Evolutionary conservation across 2,888 invertebrate genomes (phyloP).

Genomic region (Phyto melanocephala): DNA sequence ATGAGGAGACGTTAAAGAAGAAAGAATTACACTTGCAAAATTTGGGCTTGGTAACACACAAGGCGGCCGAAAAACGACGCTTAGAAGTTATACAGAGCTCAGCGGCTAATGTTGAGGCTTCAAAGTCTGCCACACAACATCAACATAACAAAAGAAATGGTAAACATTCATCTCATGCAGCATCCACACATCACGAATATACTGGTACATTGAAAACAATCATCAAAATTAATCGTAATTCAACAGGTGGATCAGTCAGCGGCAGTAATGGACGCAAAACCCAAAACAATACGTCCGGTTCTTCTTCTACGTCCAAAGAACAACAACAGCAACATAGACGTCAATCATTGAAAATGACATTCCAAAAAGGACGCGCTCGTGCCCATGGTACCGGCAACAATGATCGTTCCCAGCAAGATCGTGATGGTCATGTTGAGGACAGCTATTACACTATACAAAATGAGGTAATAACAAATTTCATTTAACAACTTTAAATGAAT

Average conservation of each 20-base stretch:
- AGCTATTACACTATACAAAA: constrained; percentile 86
- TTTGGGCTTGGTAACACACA: constrained; percentile 86
- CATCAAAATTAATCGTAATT: constrained; percentile 85
- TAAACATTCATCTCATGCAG: constrained; percentile 66
- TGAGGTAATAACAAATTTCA: constrained; percentile 79
- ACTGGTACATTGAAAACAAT: constrained; percentile 91
- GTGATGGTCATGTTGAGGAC: constrained; percentile 74
- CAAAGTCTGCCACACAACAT: constrained; percentile 58
- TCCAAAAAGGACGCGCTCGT: constrained; percentile 85
- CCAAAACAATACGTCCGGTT: constrained; percentile 46
- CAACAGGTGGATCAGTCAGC: constrained; percentile 61
- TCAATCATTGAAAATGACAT: constrained; percentile 88
- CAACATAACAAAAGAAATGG: constrained; percentile 69
- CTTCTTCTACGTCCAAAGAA: constrained; percentile 50
- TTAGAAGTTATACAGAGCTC: constrained; percentile 74
- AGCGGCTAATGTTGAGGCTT: constrained; percentile 66
- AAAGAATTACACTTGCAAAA: constrained; percentile 88
- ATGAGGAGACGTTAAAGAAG: constrained; percentile 83
- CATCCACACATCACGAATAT: constrained; percentile 79
- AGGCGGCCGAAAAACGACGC: constrained; percentile 84
- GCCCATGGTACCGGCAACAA: constrained; percentile 77
- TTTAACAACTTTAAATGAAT: background rate
- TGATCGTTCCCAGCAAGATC: constrained; percentile 74
- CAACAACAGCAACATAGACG: constrained; percentile 75
- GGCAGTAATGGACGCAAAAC: constrained; percentile 66